Evolutionary conservation across 2,113 vertebrate genomes (phyloP).

Genomic region (Galeopterus variegatus): DNA sequence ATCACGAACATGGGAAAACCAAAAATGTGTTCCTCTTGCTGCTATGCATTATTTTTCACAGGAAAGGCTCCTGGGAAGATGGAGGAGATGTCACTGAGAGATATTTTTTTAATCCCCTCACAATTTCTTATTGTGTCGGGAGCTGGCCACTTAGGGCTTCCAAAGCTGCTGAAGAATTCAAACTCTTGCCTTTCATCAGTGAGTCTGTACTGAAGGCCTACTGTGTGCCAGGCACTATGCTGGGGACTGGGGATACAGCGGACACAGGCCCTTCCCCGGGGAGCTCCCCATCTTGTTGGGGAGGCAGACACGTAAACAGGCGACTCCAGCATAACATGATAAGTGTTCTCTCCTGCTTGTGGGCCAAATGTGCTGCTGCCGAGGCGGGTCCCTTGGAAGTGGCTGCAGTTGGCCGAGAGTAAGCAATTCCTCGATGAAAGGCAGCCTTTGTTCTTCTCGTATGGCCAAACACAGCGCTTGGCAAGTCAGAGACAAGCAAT

Average conservation of each 20-base stretch:
- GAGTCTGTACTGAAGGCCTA: neutral
- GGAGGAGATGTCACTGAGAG: neutral
- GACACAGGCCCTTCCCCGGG: neutral
- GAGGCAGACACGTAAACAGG: conserved; percentile 55
- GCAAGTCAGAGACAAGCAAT: conserved; percentile 78
- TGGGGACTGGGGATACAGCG: neutral
- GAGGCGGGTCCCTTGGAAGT: conserved; percentile 73
- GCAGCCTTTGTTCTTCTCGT: conserved; percentile 76
- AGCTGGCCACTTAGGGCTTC: conserved; percentile 32
- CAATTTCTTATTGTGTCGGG: neutral
- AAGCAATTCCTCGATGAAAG: conserved; percentile 76
- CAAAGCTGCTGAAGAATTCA: neutral
- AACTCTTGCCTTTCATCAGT: neutral
- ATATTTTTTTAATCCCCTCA: neutral
- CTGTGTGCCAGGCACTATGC: neutral
- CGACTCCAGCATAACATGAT: conserved; percentile 63
- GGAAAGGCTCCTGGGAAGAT: conserved; percentile 33
- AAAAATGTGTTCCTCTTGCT: neutral
- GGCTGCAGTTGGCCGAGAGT: conserved; percentile 70
- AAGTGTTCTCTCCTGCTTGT: conserved; percentile 62
- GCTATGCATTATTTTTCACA: neutral
- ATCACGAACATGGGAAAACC: neutral
- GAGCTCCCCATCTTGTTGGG: neutral
- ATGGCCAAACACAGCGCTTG: conserved; percentile 78
- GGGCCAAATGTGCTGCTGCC: conserved; percentile 61